Conservation (phyloP, 2,797 vertebrate genomes). For the Vultur gryphus region DNA sequence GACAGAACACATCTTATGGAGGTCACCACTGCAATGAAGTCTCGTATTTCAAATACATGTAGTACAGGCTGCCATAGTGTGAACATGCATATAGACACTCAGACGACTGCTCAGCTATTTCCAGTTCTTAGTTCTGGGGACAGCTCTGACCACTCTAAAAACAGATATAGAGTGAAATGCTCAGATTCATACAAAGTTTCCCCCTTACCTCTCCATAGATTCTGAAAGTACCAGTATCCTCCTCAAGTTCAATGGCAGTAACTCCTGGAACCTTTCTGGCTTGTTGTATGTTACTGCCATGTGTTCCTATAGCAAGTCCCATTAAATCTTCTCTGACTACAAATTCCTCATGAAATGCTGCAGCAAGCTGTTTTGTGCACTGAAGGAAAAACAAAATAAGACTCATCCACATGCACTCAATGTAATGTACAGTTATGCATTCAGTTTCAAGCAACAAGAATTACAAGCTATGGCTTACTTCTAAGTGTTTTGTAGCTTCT, state of each 20-base stretch:
- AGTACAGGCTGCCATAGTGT: not conserved
- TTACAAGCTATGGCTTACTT: constrained; percentile 78
- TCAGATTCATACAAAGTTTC: not conserved
- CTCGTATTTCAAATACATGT: not conserved
- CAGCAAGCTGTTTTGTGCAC: constrained; percentile 96
- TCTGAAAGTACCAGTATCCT: constrained; percentile 93
- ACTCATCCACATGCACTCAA: not conserved
- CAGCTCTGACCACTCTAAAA: not conserved
- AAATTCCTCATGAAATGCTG: constrained; percentile 97
- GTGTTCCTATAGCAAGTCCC: constrained; percentile 97
- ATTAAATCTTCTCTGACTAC: constrained; percentile 92
- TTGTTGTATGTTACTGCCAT: constrained; percentile 97
- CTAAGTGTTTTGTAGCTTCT: constrained; percentile 97
- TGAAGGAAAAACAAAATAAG: constrained; percentile 53
- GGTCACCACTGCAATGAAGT: not conserved
- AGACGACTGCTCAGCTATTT: not conserved
- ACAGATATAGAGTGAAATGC: not conserved
- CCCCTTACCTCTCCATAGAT: constrained; percentile 94
- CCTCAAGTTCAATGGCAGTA: constrained; percentile 95
- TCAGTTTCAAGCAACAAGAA: not conserved
- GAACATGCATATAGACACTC: rapidly evolving
- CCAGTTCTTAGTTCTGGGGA: not conserved
- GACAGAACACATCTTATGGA: not conserved
- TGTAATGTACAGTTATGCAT: not conserved
- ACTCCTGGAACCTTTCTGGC: constrained; percentile 95